A percentile compares a stretch with the other conserved stretches of the same genome.
phyloP scores from a whole-genome alignment of 2,113 vertebrate species.

The Oenanthe melanoleuca region DNA sequence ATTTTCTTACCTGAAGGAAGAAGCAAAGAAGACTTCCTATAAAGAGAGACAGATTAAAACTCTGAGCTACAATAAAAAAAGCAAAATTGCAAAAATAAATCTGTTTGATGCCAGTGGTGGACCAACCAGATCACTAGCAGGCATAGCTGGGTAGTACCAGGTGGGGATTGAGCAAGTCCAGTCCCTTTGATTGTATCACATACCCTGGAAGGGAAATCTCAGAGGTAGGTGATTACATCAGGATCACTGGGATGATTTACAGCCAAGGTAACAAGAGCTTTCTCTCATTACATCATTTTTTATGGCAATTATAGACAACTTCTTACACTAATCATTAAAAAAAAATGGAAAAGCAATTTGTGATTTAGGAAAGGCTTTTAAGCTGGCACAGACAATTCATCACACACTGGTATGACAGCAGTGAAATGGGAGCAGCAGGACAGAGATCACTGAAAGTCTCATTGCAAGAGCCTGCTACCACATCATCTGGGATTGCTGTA shows the following conservation, averaged over 20 bases:
- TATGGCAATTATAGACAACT: neutral
- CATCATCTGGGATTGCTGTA: neutral
- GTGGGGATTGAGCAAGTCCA: neutral
- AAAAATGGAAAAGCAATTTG: neutral
- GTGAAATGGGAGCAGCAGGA: neutral
- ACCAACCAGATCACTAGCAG: neutral
- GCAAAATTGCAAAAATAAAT: neutral
- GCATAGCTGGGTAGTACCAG: neutral
- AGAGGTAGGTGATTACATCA: neutral
- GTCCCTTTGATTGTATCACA: neutral
- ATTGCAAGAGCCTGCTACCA: neutral
- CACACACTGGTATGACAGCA: neutral
- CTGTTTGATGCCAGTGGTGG: neutral
- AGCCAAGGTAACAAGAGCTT: neutral
- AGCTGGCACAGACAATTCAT: neutral
- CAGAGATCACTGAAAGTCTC: neutral
- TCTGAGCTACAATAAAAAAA: neutral
- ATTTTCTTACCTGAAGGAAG: neutral
- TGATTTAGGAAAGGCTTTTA: conserved; percentile 8
- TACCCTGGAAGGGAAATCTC: neutral
- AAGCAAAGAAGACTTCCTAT: neutral
- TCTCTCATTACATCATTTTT: conserved; percentile 13
- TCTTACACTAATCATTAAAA: neutral
- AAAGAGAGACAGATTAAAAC: neutral
- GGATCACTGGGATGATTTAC: neutral